A percentile compares a stretch with the other conserved stretches of the same genome.
These are phyloP conservation scores for Chaetorhynchus papuensis DNA, from an alignment of 2,113 vertebrate genomes.

Conservation along the genomic window DNA sequence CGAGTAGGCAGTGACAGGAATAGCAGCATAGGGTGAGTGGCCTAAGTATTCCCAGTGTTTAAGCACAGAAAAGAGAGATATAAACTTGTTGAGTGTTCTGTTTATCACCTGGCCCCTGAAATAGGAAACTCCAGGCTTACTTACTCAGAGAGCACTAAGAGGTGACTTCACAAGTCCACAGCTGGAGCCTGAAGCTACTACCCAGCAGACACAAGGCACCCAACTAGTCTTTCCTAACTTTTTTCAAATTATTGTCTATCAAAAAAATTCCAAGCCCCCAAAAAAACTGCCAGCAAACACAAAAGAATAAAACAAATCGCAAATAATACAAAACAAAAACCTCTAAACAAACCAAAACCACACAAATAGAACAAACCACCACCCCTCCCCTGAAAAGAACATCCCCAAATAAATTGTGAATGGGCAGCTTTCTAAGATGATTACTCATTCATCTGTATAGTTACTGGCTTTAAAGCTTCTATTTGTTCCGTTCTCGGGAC, in stretches of 20 bases:
- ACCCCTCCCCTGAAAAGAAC: accelerated
- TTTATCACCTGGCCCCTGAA: neutral
- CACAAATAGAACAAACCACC: neutral
- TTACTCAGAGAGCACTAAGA: neutral
- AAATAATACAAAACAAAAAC: neutral
- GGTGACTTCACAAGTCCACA: neutral
- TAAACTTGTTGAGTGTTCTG: neutral
- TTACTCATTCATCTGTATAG: neutral
- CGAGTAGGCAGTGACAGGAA: neutral
- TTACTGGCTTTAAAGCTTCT: neutral
- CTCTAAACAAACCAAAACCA: neutral
- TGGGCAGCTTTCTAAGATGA: neutral
- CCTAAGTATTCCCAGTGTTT: neutral
- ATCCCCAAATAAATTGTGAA: neutral
- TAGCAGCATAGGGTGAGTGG: accelerated
- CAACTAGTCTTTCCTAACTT: neutral
- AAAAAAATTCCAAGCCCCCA: neutral
- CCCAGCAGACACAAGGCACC: neutral
- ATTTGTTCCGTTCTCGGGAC: neutral
- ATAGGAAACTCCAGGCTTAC: neutral
- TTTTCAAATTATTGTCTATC: neutral
- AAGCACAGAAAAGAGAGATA: neutral
- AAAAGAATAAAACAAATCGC: neutral
- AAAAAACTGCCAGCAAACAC: accelerated
- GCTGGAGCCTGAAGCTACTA: neutral